Evolutionary conservation across 2,113 vertebrate species (phyloP), one percentile per base, ranked within the genome.

Genomic region (Setophaga petechia): DNA sequence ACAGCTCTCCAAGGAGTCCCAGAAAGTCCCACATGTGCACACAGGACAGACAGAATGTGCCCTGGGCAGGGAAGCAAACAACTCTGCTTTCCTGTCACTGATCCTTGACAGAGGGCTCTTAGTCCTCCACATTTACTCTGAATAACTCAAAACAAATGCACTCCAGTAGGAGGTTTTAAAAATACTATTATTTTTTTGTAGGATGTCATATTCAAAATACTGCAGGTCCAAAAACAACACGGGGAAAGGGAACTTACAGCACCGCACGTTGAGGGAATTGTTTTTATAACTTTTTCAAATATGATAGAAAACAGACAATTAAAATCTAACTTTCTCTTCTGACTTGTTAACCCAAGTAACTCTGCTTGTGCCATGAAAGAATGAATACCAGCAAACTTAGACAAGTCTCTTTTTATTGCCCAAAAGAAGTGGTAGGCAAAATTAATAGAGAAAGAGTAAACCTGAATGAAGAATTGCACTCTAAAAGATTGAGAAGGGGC

Each of bases 151-250:
- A 74, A 55, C 67, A 88, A 84, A 81, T 71, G 75, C 52, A 72
- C 82, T 92, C 90, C 85, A 65, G 76, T 51, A 68, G 86, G 66
- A 93, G 85, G 76, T 75, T 95, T 90, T 90, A 75, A 94, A 97
- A 97, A 90, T 92, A 94, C 65, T 78, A 1, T 69, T 58, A 31
- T 49, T 61, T 49, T 95, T 95, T 80, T 79, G 55, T 35, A 41
- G 51, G 65, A 78, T 68, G 41, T 78, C 8, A 2, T 82, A 76
- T 82, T 86, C 88, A 84, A 92, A 94, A 79, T 62, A 81, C 14
- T 66, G 41, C 66, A 58, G 30, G 28, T 92, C 94, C 96, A 96
- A 96, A 92, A 93, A 54, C 66, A 95, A 93, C 86, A 95, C 2
- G 3, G 46, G n/a, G 35, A 39, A 74, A 78, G 68, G 57, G 88